These are phyloP conservation scores for Macroramphosus scolopax DNA, from an alignment of 2,797 vertebrate genomes.

Conservation along the genomic window DNA sequence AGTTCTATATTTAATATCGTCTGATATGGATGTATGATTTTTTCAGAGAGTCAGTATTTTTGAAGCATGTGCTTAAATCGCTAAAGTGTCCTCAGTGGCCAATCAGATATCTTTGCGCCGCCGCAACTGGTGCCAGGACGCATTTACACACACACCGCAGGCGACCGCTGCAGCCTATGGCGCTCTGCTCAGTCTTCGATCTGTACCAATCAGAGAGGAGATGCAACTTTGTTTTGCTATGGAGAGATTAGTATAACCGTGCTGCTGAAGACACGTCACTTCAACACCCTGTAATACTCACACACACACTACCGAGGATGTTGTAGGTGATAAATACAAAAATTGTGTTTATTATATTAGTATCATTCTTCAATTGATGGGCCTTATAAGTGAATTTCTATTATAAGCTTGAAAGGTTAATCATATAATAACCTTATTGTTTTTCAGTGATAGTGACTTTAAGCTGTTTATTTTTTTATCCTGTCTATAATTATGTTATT, in stretches of 20 bases:
- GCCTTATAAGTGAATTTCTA: too few species aligned
- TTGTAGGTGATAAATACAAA: too few species aligned
- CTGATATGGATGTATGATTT: not conserved
- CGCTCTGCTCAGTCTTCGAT: constrained; percentile 32
- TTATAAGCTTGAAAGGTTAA: too few species aligned
- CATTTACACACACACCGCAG: constrained; percentile 34
- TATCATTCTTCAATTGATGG: too few species aligned
- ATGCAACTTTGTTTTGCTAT: constrained; percentile 13
- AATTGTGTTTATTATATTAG: too few species aligned
- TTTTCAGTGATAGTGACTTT: too few species aligned
- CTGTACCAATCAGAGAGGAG: constrained; percentile 64
- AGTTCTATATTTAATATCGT: not conserved
- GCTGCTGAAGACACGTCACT: not conserved
- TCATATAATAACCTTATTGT: too few species aligned
- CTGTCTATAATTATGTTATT: too few species aligned
- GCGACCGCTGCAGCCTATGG: constrained; percentile 63
- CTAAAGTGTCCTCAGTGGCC: constrained; percentile 41
- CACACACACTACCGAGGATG: too few species aligned
- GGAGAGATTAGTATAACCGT: constrained; percentile 10
- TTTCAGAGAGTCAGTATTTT: constrained; percentile 1
- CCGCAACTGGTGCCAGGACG: constrained; percentile 60
- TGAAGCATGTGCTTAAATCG: constrained; percentile 27
- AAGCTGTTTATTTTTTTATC: too few species aligned
- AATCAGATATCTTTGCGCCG: constrained; percentile 66
- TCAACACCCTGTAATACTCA: not conserved